Evolutionary conservation across 2,797 vertebrate species (phyloP), one percentile per base, ranked within the genome.

Genomic region (Sebastes taczanowskii): DNA sequence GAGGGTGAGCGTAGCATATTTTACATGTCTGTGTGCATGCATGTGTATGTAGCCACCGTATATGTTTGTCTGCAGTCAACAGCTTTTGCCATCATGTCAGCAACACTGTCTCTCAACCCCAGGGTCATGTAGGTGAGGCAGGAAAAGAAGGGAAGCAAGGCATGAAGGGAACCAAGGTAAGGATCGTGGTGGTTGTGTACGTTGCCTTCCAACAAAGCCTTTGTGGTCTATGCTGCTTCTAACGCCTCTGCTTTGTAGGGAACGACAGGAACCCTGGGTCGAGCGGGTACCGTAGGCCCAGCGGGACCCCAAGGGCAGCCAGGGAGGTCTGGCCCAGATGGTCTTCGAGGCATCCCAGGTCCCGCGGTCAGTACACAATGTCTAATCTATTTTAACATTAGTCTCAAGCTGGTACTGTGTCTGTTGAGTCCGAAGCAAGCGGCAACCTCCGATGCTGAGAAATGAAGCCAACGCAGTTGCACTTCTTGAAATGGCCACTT

Each of bases 341-440:
- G 98, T 10, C 93, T 98, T 32, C 94, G 85, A 2, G 98, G 98
- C 30, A 99, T 99, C 81, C 98, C 97, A 0, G 98, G 98, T 22
- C 93, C 97, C 35, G 95, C 93, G 76, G 98, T 99, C 76, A 97
- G 98, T 96, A 72, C 16, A 32, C n/a, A 74, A 42, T 16, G 13
- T 25, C 9, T 42, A 23, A 64, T 25, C 22, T 23, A 38, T 10
- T 22, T 42, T 64, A 32, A 68, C 29, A 63, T 25, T 13, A 11
- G 13, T 20, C 42, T 59, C 7, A 78, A 64, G 55, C 60, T 42
- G 25, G 11, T 46, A 20, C 27, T 38, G 53, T 25, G 35, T 58
- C 6, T 60, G 11, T n/a, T 32, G 42, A 34, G 25, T 53, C 16
- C 18, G 34, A 61, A 55, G 16, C 16, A 46, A 46, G 42, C 16